These are phyloP conservation scores for Dromas ardeola DNA, from an alignment of 2,113 vertebrate species.

Conservation along the genomic window DNA sequence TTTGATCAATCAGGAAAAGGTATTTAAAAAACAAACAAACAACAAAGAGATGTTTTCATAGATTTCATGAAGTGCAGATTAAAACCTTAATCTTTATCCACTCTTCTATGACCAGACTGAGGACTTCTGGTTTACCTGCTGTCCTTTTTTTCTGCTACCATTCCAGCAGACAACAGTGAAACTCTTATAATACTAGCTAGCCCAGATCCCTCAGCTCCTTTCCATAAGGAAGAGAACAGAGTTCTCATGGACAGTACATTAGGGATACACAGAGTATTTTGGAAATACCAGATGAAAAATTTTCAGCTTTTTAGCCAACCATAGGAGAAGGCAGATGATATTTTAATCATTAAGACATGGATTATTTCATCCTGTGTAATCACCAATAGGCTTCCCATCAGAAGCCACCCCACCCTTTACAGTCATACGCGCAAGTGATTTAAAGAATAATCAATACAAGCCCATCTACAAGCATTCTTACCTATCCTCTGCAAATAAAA, in stretches of 20 bases:
- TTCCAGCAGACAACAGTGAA: not conserved
- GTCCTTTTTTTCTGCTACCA: not conserved
- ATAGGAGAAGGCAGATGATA: not conserved
- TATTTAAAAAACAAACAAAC: not conserved
- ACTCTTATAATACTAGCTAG: not conserved
- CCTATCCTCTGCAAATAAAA: conserved; percentile 41
- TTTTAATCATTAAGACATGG: not conserved
- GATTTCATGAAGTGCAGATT: not conserved
- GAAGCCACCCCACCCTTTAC: not conserved
- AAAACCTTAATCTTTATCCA: not conserved
- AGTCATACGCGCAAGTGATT: not conserved
- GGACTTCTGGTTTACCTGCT: not conserved
- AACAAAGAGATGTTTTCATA: not conserved
- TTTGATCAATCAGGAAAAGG: not conserved
- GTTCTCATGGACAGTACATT: not conserved
- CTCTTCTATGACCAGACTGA: not conserved
- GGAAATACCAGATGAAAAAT: not conserved
- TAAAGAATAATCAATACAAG: not conserved
- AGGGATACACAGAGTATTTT: not conserved
- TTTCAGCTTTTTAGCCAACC: not conserved
- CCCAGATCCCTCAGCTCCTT: not conserved
- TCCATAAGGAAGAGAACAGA: not conserved
- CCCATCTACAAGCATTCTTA: conserved; percentile 16
- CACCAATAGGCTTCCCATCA: not conserved
- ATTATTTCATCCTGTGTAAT: not conserved